Conservation (phyloP, 2,888 invertebrate species). For the Heliconius sara region DNA sequence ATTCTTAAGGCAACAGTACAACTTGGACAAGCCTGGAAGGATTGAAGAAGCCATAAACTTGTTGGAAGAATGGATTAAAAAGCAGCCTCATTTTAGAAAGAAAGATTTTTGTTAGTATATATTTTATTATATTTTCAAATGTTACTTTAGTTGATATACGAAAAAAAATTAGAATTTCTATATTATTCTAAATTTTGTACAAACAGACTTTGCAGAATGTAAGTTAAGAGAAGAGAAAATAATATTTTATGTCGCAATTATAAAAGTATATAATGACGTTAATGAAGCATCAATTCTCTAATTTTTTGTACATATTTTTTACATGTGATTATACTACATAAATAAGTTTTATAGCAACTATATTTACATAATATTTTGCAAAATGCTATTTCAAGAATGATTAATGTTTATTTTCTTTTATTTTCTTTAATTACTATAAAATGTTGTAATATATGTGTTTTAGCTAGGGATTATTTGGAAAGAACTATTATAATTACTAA, state of each 20-base stretch:
- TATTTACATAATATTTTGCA: not conserved
- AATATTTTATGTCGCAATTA: not conserved
- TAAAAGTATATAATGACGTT: not conserved
- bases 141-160: constrained; percentile 37
- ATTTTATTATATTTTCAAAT: not conserved
- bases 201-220: not conserved
- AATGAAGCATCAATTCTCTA: not conserved
- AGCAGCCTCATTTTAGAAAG: constrained; percentile 60
- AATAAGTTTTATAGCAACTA: not conserved
- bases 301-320: too few relatives aligned
- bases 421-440: not conserved
- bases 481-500: constrained; percentile 46
- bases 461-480: constrained; percentile 64
- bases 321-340: not conserved
- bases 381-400: not conserved
- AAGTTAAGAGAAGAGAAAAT: not conserved
- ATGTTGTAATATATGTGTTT: constrained; percentile 46
- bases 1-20: constrained; percentile 53
- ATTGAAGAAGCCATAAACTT: constrained; percentile 58
- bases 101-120: constrained; percentile 60
- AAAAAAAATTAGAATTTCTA: not conserved
- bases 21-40: constrained; percentile 54
- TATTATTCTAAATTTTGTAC: not conserved
- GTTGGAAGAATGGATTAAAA: constrained; percentile 59
- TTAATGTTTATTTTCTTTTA: not conserved